These are phyloP conservation scores for Seladonia tumulorum DNA, from an alignment of 2,888 invertebrate genomes.

Conservation along the genomic window DNA sequence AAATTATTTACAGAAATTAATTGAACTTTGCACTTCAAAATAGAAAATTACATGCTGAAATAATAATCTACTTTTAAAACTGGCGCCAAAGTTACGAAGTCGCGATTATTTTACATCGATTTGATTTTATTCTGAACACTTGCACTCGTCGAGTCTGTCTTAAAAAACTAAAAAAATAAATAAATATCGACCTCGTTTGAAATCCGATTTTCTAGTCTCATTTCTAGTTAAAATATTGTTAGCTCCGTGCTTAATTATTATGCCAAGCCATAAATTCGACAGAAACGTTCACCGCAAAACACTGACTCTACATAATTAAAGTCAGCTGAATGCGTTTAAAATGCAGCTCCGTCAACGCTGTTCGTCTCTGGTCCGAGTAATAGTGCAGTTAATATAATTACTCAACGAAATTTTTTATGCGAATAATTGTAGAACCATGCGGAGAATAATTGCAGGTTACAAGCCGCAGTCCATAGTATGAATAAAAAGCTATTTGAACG, in stretches of 20 bases:
- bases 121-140: neutral
- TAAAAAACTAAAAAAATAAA: no score
- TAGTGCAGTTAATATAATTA: slow-evolving; percentile 28
- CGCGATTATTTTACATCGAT: no score
- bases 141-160: neutral
- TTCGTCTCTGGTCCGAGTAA: slow-evolving; percentile 9
- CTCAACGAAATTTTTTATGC: slow-evolving; percentile 25
- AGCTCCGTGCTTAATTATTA: neutral
- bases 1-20: no score
- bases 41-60: no score
- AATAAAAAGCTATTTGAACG: slow-evolving; percentile 12
- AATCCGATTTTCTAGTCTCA: neutral
- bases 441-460: slow-evolving; percentile 17
- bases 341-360: neutral
- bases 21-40: neutral
- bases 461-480: neutral
- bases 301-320: neutral
- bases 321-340: neutral
- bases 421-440: slow-evolving; percentile 34
- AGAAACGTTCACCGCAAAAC: neutral
- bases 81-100: no score
- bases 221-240: neutral
- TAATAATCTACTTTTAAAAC: no score
- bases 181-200: neutral
- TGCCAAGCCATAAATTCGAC: neutral